Conservation (phyloP, 2,113 vertebrate species). For the Clarias magur region DNA sequence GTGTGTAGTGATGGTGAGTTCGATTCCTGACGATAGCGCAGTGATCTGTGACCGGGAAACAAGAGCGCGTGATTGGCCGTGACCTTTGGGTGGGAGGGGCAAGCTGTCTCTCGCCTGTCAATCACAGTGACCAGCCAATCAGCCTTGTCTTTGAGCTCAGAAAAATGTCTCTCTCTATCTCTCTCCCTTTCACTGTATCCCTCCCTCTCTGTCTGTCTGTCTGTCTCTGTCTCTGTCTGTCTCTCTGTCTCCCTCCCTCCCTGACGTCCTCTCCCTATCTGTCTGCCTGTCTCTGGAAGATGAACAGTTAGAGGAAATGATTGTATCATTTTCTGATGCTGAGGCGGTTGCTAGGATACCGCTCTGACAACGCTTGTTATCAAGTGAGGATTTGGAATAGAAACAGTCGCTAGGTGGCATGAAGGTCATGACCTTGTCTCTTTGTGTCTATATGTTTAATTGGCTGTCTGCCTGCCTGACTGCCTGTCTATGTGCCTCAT, state of each 20-base stretch:
- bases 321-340: slow-evolving; percentile 43
- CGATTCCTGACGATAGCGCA: not conserved
- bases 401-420: slow-evolving; percentile 44
- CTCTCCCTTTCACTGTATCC: not conserved
- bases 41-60: not conserved
- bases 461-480: not conserved
- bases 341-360: slow-evolving; percentile 60
- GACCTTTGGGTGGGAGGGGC: not conserved
- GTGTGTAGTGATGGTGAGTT: not conserved
- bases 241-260: not conserved
- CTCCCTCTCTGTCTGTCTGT: not conserved
- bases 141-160: not conserved
- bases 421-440: slow-evolving; percentile 8
- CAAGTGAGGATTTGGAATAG: slow-evolving; percentile 33
- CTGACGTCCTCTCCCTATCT: no score
- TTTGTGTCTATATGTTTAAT: not conserved
- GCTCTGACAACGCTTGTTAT: slow-evolving; percentile 26
- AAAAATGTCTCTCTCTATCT: not conserved
- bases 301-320: slow-evolving; percentile 18
- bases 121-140: not conserved
- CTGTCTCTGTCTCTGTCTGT: not conserved
- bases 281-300: not conserved
- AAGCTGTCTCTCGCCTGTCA: not conserved
- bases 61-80: not conserved
- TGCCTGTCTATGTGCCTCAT: not conserved